Percentiles rank a stretch among this genome's conserved stretches.
These are phyloP conservation scores for Bibio marci DNA, from an alignment of 2,888 invertebrate species.

Conservation along the genomic window DNA sequence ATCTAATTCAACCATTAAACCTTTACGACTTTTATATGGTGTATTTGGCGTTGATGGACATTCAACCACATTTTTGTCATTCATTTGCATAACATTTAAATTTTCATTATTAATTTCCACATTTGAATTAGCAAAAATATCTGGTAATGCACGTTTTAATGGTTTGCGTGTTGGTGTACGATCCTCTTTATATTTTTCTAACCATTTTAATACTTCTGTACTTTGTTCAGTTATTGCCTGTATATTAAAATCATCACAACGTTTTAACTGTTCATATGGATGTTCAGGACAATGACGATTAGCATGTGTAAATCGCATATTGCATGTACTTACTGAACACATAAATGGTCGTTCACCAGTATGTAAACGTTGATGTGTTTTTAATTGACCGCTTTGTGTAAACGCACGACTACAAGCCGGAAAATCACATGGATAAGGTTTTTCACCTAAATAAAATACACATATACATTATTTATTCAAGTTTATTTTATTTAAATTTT, in stretches of 20 bases:
- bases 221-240: constrained; percentile 32
- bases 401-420: constrained; percentile 53
- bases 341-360: constrained; percentile 47
- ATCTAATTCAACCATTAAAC: constrained; percentile 24
- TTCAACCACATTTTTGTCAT: constrained; percentile 26
- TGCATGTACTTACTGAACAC: constrained; percentile 44
- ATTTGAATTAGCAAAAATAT: background rate
- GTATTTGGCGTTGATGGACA: constrained; percentile 8
- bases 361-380: constrained; percentile 59
- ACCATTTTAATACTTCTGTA: constrained; percentile 33
- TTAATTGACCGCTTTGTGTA: constrained; percentile 59
- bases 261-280: constrained; percentile 38
- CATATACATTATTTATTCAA: too few relatives aligned
- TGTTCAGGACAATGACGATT: constrained; percentile 59
- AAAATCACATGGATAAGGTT: constrained; percentile 56
- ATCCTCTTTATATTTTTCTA: constrained; percentile 25
- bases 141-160: constrained; percentile 6
- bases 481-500: too few relatives aligned
- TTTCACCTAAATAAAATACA: constrained; percentile 47
- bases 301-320: constrained; percentile 55
- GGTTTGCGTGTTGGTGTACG: constrained; percentile 25
- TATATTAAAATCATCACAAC: constrained; percentile 33
- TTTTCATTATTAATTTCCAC: constrained; percentile 3
- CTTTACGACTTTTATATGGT: constrained; percentile 23
- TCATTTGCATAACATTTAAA: constrained; percentile 15